Base-by-base conservation (phyloP, 2,797 vertebrate species). In the Basileuterus tristriatus region DNA sequence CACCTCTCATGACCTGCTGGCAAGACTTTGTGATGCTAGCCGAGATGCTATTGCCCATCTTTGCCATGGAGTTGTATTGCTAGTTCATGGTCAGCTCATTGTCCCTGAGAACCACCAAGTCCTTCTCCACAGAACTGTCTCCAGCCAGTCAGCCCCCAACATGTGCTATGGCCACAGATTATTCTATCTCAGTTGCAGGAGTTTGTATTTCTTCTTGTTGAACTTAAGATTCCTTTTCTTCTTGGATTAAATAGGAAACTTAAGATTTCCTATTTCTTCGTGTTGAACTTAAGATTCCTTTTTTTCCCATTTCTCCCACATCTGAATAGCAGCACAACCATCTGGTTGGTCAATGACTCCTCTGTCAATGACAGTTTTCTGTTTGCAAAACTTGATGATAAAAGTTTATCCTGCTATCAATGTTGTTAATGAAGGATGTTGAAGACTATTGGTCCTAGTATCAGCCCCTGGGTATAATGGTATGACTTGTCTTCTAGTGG, bases 11-110 rank as follows among this genome's bases (percentile, higher is more conserved):
- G 37, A 30, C 29, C 5, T 63, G 21, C 43, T 70, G 36, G 20
- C 52, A 77, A 2, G 36, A 11, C 21, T 41, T 82, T 9, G 24
- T 68, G 32, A 32, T 68, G 27, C 50, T 80, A 41, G 41, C 22
- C 0, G 1, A 37, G 11, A 23, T 68, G 11, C 34, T 64, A 3
- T 47, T 83, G 55, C 30, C 22, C 1, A 8, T n/a, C 11, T 93
- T 91, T 80, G 43, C 46, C 19, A 12, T 77, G 32, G 56, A 67
- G 7, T 47, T 83, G 18, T 27, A 6, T 49, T 86, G 22, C 50
- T 89, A 32, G 15, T 29, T 91, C 11, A 15, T 21, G 34, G 24
- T 64, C 36, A 41, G 21, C 36, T 72, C 39, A 10, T 17, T 52
- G 60, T 52, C 22, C 22, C 2, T n/a, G 46, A 41, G 65, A 47